Evolutionary conservation across 2,888 invertebrate species (phyloP).

Genomic region (Muscina levida): DNA sequence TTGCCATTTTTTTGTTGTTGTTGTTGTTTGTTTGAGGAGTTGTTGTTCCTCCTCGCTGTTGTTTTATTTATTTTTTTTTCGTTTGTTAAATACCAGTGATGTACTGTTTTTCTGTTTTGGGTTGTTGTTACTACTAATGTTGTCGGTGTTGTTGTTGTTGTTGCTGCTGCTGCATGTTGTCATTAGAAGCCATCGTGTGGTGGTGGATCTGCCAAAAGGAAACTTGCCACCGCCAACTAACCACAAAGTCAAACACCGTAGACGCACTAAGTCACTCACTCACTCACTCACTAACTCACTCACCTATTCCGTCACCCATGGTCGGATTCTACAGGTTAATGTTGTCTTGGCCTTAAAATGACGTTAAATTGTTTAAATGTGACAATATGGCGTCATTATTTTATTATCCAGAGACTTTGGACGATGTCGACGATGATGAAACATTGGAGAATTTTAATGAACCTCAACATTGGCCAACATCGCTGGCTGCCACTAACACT

Average conservation of each 20-base stretch:
- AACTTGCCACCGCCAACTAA: conserved; percentile 44
- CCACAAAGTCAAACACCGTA: conserved; percentile 13
- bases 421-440: conserved; percentile 1
- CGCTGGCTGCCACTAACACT: not conserved
- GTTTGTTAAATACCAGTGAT: conserved; percentile 36
- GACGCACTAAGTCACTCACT: conserved; percentile 7
- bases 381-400: conserved; percentile 66
- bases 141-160: conserved; percentile 25
- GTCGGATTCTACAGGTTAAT: conserved; percentile 48
- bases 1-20: conserved; percentile 43
- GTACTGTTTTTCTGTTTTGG: conserved; percentile 28
- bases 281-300: conserved; percentile 7
- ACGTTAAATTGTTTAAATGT: conserved; percentile 63
- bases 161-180: conserved; percentile 9
- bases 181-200: conserved; percentile 47
- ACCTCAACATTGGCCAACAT: conserved; percentile 20
- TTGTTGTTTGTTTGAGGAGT: conserved; percentile 8
- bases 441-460: conserved; percentile 61
- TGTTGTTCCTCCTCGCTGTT: conserved; percentile 29
- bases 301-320: conserved; percentile 27
- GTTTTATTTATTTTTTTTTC: too few relatives aligned
- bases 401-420: conserved; percentile 59
- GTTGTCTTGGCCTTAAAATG: conserved; percentile 59
- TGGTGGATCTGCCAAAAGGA: conserved; percentile 46
- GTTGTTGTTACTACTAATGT: not conserved